Conservation (phyloP, 2,888 invertebrate genomes). For the Dasysyrphus tricinctus region DNA sequence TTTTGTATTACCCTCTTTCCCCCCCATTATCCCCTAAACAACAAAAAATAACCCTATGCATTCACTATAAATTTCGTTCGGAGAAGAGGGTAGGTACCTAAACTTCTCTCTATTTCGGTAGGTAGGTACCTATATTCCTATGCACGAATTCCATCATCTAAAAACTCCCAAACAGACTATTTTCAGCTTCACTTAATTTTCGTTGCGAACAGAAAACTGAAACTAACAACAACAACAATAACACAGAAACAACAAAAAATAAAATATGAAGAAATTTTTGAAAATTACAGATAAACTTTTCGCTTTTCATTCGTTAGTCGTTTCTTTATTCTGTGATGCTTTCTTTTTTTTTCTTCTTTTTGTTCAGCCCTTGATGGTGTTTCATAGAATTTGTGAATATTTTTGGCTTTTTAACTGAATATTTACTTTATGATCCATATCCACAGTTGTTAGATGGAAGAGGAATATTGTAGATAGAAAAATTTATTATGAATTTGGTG, state of each 20-base stretch:
- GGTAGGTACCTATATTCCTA: neutral
- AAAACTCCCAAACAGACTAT: slow-evolving; percentile 70
- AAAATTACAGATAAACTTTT: slow-evolving; percentile 75
- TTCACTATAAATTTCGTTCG: slow-evolving; percentile 2
- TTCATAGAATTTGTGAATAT: slow-evolving; percentile 52
- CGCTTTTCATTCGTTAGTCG: slow-evolving; percentile 40
- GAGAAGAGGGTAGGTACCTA: slow-evolving; percentile 20
- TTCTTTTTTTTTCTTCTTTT: neutral
- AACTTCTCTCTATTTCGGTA: slow-evolving; percentile 11
- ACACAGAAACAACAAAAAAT: slow-evolving; percentile 3
- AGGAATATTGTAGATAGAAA: slow-evolving; percentile 39
- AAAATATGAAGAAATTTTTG: slow-evolving; percentile 44
- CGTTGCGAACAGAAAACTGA: slow-evolving; percentile 23
- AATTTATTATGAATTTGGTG: slow-evolving; percentile 70
- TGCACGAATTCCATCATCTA: slow-evolving; percentile 68
- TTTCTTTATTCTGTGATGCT: slow-evolving; percentile 17
- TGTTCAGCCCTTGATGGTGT: slow-evolving; percentile 37
- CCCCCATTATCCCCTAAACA: slow-evolving; percentile 1
- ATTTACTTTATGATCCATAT: slow-evolving; percentile 51
- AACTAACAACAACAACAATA: neutral
- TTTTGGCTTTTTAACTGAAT: slow-evolving; percentile 22
- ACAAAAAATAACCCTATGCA: slow-evolving; percentile 14
- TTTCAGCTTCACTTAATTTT: slow-evolving; percentile 75
- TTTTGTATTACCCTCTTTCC: slow-evolving; percentile 23
- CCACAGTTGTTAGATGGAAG: neutral